phyloP scores from a whole-genome alignment of 2,797 vertebrate genomes.

The Chanos chanos region DNA sequence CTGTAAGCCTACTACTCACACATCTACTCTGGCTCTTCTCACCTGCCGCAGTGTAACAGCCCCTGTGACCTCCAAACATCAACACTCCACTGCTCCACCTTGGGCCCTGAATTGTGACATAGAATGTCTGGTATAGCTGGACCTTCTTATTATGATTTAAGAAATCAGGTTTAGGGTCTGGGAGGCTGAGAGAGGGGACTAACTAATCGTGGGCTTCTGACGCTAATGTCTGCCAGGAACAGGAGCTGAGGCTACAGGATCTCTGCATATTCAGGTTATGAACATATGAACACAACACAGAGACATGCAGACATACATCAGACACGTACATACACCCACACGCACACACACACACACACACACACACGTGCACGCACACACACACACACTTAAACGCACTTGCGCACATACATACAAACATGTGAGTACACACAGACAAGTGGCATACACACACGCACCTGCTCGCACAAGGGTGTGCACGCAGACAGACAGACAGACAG shows the following conservation, averaged over 20 bases:
- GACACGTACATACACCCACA: background rate
- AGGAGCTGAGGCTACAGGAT: too few species aligned
- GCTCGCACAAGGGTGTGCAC: slow-evolving; percentile 16
- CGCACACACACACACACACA: slow-evolving; percentile 12
- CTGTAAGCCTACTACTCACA: background rate
- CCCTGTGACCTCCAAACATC: slow-evolving; percentile 44
- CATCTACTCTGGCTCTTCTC: slow-evolving; percentile 50
- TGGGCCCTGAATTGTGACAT: slow-evolving; percentile 46
- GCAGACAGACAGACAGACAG: background rate
- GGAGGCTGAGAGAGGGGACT: too few species aligned
- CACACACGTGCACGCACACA: background rate
- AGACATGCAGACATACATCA: slow-evolving; percentile 12
- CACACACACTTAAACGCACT: too few species aligned
- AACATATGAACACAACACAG: too few species aligned
- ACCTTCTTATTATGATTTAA: too few species aligned
- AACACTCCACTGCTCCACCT: slow-evolving; percentile 32
- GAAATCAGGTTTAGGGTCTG: too few species aligned
- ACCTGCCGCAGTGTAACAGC: slow-evolving; percentile 53
- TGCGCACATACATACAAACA: slow-evolving; percentile 20
- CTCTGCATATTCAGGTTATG: too few species aligned
- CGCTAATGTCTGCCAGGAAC: too few species aligned
- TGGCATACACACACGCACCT: slow-evolving; percentile 30
- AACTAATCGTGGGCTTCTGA: too few species aligned
- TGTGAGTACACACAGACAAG: too few species aligned
- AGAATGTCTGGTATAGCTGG: background rate